Evolutionary conservation across 2,113 vertebrate species (phyloP), one percentile per base, ranked within the genome.

Genomic region (Macaca mulatta): DNA sequence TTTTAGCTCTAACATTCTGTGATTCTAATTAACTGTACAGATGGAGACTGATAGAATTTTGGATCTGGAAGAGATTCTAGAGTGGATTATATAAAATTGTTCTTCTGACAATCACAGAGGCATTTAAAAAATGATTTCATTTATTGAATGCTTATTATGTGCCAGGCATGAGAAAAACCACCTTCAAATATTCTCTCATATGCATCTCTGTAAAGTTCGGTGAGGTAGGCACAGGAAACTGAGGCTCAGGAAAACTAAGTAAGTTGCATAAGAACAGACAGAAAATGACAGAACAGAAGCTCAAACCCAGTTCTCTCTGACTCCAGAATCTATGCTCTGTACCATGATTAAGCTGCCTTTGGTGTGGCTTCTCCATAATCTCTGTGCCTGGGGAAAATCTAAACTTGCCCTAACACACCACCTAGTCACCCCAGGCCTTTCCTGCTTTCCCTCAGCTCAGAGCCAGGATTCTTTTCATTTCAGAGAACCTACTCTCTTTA

Each of bases 1-100:
- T 89, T 88, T 75, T 90, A 86, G 86, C n/a, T 35, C 22, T 57
- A 81, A 85, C 13, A 69, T 59, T 93, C 69, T 92, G 7, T 59
- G 59, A 81, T 96, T 93, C 20, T 92, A 96, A 43, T 55, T 86
- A 93, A 38, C 55, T 81, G 10, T 89, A 50, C 13, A 40, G 45
- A 55, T 57, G n/a, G 27, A 82, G 35, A 85, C 23, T 6, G 25
- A 88, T 20, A 75, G 48, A 94, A 85, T 72, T 85, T 70, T 74
- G 38, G 23, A 50, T 32, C 30, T 81, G 27, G 22, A 82, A 92
- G 35, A 94, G 2, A 89, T 85, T 85, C 6, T 30, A 18, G 32
- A 90, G 9, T 95, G 20, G 3, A 45, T 52, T 50, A 25, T 57
- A 17, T 23, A 70, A 67, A 83, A 35, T 77, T 67, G 25, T 72